phyloP scores from a whole-genome alignment of 2,888 invertebrate genomes.

The Cyaniris semiargus region DNA sequence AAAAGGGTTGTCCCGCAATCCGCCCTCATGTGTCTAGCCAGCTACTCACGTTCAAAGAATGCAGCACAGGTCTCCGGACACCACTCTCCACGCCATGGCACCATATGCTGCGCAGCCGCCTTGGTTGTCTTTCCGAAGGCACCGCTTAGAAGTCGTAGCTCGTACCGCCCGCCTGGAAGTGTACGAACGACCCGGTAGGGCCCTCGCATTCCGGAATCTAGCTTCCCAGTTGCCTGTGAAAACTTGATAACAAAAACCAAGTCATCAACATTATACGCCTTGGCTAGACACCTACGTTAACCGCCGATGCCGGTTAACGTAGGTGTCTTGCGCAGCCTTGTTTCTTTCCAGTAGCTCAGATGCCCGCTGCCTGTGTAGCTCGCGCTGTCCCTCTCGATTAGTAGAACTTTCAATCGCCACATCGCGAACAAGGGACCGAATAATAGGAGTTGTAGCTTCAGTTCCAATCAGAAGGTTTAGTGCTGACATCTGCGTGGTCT shows the following conservation, averaged over 20 bases:
- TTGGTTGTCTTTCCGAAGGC: constrained; percentile 40
- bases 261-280: constrained; percentile 25
- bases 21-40: background rate
- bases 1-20: constrained; percentile 18
- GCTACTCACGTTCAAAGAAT: constrained; percentile 34
- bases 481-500: constrained; percentile 36
- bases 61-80: constrained; percentile 35
- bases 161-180: constrained; percentile 37
- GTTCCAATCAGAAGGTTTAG: constrained; percentile 34
- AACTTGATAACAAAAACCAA: constrained; percentile 41
- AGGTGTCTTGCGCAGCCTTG: constrained; percentile 25
- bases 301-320: constrained; percentile 28
- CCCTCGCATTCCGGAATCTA: constrained; percentile 40
- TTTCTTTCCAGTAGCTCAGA: constrained; percentile 22
- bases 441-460: constrained; percentile 36
- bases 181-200: constrained; percentile 36
- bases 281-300: too few relatives aligned
- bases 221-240: constrained; percentile 39
- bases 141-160: constrained; percentile 39
- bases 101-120: constrained; percentile 41
- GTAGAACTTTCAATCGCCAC: constrained; percentile 32
- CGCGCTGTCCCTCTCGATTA: constrained; percentile 32
- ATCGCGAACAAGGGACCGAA: constrained; percentile 37
- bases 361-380: constrained; percentile 22
- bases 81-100: constrained; percentile 40